Base-by-base conservation (phyloP, 2,113 vertebrate genomes). In the Apteryx owenii region DNA sequence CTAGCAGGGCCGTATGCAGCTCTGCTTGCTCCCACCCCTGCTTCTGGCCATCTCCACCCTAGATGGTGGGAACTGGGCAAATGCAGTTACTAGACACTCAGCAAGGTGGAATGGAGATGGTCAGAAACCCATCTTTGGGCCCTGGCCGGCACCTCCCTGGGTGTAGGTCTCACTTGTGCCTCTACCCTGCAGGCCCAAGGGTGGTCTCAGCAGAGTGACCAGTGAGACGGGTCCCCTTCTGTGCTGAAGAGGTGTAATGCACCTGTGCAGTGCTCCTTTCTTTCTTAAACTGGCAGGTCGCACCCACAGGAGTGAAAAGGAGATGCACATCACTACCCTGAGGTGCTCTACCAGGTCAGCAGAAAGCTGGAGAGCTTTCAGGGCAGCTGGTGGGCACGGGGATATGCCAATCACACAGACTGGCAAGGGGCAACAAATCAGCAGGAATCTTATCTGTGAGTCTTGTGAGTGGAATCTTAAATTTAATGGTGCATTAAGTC, bases 401-500 rank as follows among this genome's bases (percentile, higher is more conserved):
- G 86, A 33, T 65, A 22, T 38, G 33, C 10, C 0, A 0, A 90
- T 81, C 5, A 36, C 13, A 71, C 10, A 3, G 3, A 66, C 60
- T 68, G 93, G 46, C 20, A 79, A 89, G 33, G 25, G 38, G 20
- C 76, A 61, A 38, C 46, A 87, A 58, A 93, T 83, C 69, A 69
- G 75, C 44, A 84, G 73, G 79, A 90, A 81, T 68, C 9, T 65
- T 60, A 68, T 50, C 21, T 25, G n/a, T n/a, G 38, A 48, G 5
- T 1, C 40, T 50, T 21, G 1, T 54, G n/a, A 70, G 54, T 42
- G 69, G 94, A 94, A 90, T 62, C 79, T 81, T 75, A 91, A 81
- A 90, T 85, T 71, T 83, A 88, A 48, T 36, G 58, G 44, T 44
- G 50, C 40, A 23, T 87, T 51, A 96, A 81, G 77, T 84, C 77